These are phyloP conservation scores for Tethea ocularis DNA, from an alignment of 2,888 invertebrate genomes.

Conservation along the genomic window DNA sequence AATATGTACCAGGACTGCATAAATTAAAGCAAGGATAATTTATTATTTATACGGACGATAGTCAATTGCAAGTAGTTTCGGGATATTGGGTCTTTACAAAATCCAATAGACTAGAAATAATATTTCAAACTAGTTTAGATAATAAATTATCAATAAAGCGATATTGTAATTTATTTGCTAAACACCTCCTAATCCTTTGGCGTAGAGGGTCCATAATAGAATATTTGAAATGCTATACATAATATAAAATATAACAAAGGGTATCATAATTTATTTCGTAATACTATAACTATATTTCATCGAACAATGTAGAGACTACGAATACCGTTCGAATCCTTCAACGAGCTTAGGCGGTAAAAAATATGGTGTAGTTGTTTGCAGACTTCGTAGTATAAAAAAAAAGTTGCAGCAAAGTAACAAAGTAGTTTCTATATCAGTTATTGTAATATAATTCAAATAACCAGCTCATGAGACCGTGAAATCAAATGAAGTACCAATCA, in stretches of 20 bases:
- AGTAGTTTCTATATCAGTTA: background rate
- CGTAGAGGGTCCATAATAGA: background rate
- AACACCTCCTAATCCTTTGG: background rate
- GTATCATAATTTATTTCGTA: too few species aligned
- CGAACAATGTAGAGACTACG: too few species aligned
- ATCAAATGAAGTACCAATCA: background rate
- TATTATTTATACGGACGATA: background rate
- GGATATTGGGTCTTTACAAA: background rate
- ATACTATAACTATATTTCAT: too few species aligned
- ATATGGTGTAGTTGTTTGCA: too few species aligned
- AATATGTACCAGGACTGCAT: background rate
- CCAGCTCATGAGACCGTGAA: background rate
- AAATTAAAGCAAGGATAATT: background rate
- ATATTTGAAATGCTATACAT: background rate
- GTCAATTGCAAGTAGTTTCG: background rate
- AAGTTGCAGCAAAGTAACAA: background rate
- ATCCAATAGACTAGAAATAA: background rate
- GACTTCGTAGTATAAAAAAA: too few species aligned
- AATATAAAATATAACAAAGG: background rate
- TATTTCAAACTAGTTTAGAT: background rate
- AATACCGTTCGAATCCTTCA: too few species aligned
- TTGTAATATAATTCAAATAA: background rate
- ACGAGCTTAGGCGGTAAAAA: too few species aligned
- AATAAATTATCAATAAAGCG: background rate
- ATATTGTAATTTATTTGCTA: background rate